Conservation (phyloP, 2,888 invertebrate genomes). For the Folsomia candida region DNA sequence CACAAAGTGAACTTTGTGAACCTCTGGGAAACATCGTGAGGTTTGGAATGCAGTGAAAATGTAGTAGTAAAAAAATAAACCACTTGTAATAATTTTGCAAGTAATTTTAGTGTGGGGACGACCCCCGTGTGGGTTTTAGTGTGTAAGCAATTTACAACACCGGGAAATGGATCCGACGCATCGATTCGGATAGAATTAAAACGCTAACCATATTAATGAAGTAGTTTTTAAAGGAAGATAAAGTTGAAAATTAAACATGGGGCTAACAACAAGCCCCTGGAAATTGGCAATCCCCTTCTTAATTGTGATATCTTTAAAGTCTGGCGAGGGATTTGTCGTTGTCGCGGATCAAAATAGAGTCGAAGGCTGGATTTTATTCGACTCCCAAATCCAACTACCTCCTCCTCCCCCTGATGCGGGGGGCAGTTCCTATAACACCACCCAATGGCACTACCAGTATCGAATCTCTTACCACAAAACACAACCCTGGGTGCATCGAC, state of each 20-base stretch:
- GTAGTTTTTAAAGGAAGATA: too few relatives aligned
- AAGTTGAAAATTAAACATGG: too few relatives aligned
- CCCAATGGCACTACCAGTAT: constrained; percentile 38
- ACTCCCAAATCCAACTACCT: constrained; percentile 37
- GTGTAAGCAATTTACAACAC: too few relatives aligned
- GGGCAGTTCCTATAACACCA: not conserved
- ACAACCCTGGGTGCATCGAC: constrained; percentile 49
- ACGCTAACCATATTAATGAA: too few relatives aligned
- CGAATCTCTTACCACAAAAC: constrained; percentile 49
- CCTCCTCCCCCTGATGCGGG: not conserved
- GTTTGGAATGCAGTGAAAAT: too few relatives aligned
- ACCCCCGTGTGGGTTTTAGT: too few relatives aligned
- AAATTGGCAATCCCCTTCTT: not conserved
- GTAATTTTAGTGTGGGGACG: too few relatives aligned
- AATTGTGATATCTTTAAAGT: not conserved
- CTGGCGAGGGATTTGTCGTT: constrained; percentile 36
- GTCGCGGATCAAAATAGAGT: constrained; percentile 43
- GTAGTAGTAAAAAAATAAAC: too few relatives aligned
- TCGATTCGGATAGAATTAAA: too few relatives aligned
- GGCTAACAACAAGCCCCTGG: too few relatives aligned
- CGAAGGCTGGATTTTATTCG: constrained; percentile 48
- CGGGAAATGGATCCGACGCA: too few relatives aligned
- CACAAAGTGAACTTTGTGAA: not conserved
- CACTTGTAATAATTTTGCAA: too few relatives aligned
- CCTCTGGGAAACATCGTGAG: not conserved